These are phyloP conservation scores for Mayetiola destructor DNA, from an alignment of 2,888 invertebrate species.

Conservation along the genomic window DNA sequence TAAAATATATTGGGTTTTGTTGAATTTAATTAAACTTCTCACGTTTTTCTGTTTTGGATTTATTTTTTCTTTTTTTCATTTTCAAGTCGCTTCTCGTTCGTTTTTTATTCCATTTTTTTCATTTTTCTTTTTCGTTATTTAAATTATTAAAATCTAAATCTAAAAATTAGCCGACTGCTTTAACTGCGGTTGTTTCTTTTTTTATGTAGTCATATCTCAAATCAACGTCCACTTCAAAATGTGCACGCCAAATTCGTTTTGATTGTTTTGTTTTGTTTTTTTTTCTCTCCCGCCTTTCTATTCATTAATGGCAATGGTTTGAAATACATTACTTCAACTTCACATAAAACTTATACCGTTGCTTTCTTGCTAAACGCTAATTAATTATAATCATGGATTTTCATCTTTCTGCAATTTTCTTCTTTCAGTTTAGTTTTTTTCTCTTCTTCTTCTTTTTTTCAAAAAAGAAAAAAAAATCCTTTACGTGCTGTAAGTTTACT, in stretches of 20 bases:
- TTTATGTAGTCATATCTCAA: too few species aligned
- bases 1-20: too few species aligned
- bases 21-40: too few species aligned
- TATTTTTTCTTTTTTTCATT: not conserved
- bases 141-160: slow-evolving; percentile 7
- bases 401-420: not conserved
- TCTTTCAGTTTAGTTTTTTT: not conserved
- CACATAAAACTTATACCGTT: slow-evolving; percentile 4
- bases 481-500: too few species aligned
- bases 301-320: slow-evolving; percentile 12
- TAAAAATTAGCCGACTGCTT: slow-evolving; percentile 3
- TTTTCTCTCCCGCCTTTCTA: not conserved
- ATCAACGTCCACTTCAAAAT: not conserved
- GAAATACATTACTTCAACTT: slow-evolving; percentile 10
- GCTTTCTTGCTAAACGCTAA: slow-evolving; percentile 4
- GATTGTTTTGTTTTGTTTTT: not conserved
- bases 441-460: not conserved
- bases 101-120: not conserved
- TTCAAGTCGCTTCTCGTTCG: not conserved
- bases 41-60: not conserved
- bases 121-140: not conserved
- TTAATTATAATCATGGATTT: slow-evolving; percentile 10
- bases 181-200: slow-evolving; percentile 6
- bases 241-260: not conserved
- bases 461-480: too few species aligned